Percentiles rank a stretch among this genome's conserved stretches.
These are phyloP conservation scores for Naso thynnoides DNA, from an alignment of 2,797 vertebrate genomes.

Conservation along the genomic window DNA sequence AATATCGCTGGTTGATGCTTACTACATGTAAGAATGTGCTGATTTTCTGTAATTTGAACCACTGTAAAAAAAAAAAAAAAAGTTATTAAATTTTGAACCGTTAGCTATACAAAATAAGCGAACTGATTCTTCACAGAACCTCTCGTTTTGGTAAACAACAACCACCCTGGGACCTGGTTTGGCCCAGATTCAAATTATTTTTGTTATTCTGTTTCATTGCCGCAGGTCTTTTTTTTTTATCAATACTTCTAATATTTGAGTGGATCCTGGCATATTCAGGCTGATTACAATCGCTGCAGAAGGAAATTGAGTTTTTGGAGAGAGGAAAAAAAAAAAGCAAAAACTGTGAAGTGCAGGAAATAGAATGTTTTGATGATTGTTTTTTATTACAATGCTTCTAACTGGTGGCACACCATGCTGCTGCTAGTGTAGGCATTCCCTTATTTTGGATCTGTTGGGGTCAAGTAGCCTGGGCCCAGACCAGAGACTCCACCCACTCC, in stretches of 20 bases:
- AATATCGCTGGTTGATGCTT: background rate
- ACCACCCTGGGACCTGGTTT: background rate
- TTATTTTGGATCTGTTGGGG: background rate
- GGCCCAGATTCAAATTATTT: background rate
- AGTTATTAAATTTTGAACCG: background rate
- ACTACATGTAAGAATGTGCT: background rate
- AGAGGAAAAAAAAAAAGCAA: background rate
- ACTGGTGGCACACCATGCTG: background rate
- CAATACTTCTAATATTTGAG: background rate
- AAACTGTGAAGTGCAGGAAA: background rate
- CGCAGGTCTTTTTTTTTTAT: constrained; percentile 5
- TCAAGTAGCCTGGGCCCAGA: no score
- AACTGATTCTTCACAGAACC: background rate
- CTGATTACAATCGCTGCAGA: background rate
- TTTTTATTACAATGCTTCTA: background rate
- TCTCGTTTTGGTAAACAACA: background rate
- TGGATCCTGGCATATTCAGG: background rate
- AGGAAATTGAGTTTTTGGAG: background rate
- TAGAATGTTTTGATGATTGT: no score
- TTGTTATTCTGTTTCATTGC: background rate
- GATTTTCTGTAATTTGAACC: constrained; percentile 8
- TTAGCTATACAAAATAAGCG: background rate
- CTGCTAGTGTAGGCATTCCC: background rate
- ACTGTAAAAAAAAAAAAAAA: background rate
- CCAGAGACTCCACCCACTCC: no score